Base-by-base conservation (phyloP, 92 coral and sea anemone species). In the Palythoa grandis region DNA sequence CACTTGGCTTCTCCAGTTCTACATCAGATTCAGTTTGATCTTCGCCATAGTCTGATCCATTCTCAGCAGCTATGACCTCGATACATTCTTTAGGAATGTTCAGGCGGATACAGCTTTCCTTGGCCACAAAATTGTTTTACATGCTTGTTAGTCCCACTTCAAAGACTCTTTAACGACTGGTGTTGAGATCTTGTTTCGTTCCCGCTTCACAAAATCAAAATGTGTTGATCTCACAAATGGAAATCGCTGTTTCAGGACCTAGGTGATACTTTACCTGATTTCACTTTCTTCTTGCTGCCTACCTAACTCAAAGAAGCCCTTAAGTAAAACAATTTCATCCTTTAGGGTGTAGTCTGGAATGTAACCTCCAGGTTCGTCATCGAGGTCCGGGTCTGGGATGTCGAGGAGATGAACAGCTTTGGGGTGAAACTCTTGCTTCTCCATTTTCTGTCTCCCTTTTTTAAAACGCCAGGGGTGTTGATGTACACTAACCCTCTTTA, bases 171-270 rank as follows among this genome's bases (percentile, higher is more conserved):
- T 87, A 7, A 92, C 91, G 15, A 90, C 89, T 5, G 90, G 95
- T 67, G 95, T 91, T 52, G 92, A 79, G 72, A 89, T 86, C 22
- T 86, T 89, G 86, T 89, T 92, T 80, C 92, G 88, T 82, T 92
- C 92, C 66, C 92, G 90, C 87, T 92, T 92, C 20, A 89, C 89
- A 89, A 89, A 92, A 76, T 92, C 92, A 87, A 92, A 86, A 83
- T 90, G 86, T 19, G 76, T 57, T 7, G 87, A 56, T 80, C 78
- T 82, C 50, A 90, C 74, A 19, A 86, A 82, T 17, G 92, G 87
- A 76, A 90, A 90, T 24, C 87, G 92, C 79, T 89, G 87, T 86
- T 90, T 82, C 47, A 90, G 68, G 47, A 90, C 79, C 20, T 89
- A 83, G 7, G 82, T 67, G 67, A 89, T 89, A 29, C 89, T 85